A percentile compares a stretch with the other conserved stretches of the same genome.
Conservation (phyloP, 2,888 invertebrate species). For the Agonum fuliginosum region DNA sequence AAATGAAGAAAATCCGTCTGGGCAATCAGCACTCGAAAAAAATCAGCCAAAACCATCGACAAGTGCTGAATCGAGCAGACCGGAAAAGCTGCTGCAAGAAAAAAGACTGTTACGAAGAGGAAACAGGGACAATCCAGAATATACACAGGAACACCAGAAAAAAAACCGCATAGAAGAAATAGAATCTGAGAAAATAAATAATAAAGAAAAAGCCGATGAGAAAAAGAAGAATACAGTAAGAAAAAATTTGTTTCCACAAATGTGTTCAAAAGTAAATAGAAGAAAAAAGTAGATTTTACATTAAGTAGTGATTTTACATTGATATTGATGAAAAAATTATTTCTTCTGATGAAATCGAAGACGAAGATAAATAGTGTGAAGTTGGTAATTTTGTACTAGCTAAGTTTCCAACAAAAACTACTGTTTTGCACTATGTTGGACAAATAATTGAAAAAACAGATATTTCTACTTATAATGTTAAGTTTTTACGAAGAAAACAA, state of each 20-base stretch:
- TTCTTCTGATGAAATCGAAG: not conserved
- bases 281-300: not conserved
- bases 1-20: not conserved
- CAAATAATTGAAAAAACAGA: not conserved
- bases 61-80: not conserved
- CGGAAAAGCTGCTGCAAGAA: not conserved
- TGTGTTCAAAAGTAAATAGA: not conserved
- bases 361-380: not conserved
- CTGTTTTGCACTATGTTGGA: not conserved
- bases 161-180: not conserved
- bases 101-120: not conserved
- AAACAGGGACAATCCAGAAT: not conserved
- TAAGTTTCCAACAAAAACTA: not conserved
- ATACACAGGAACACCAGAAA: not conserved
- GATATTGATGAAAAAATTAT: not conserved
- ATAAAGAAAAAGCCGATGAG: not conserved
- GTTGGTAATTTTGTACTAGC: not conserved
- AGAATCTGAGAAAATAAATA: not conserved
- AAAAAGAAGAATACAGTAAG: not conserved
- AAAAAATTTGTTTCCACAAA: not conserved
- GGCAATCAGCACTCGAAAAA: not conserved
- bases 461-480: not conserved
- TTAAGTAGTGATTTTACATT: not conserved
- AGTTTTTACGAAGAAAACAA: too few species aligned
- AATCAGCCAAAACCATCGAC: not conserved